A percentile compares a stretch with the other conserved stretches of the same genome.
Conservation (phyloP, 2,797 vertebrate genomes). For the Aythya fuligula region DNA sequence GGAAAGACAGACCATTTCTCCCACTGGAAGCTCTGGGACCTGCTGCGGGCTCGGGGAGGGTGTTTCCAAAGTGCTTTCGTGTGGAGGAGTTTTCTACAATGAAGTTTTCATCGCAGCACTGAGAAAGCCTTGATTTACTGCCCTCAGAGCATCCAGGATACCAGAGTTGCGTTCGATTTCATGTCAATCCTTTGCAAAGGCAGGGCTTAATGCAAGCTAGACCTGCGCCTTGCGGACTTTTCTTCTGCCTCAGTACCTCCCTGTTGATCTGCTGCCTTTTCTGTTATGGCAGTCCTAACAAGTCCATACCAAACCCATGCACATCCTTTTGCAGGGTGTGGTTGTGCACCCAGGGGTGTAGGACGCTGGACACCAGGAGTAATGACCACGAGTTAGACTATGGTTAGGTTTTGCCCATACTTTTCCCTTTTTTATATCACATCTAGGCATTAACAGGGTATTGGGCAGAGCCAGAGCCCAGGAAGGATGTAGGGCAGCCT, state of each 20-base stretch:
- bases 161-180: neutral
- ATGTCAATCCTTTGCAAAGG: neutral
- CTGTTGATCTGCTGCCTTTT: neutral
- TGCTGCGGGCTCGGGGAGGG: rapidly evolving
- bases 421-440: neutral
- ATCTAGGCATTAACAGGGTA: too few species aligned
- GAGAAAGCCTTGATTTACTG: neutral
- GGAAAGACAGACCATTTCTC: neutral
- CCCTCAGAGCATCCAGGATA: neutral
- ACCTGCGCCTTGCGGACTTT: neutral
- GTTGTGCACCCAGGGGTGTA: rapidly evolving
- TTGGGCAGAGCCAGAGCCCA: neutral
- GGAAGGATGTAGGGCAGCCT: neutral
- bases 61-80: neutral
- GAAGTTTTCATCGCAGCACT: neutral
- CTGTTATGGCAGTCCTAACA: neutral
- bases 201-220: neutral
- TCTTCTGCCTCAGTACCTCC: neutral
- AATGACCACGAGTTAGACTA: neutral
- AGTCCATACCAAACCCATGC: neutral
- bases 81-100: neutral
- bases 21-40: neutral
- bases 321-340: neutral
- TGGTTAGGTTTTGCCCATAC: rapidly evolving
- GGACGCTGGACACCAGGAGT: rapidly evolving